These are phyloP conservation scores for Hassar affinis DNA, from an alignment of 2,113 vertebrate species.

Conservation along the genomic window DNA sequence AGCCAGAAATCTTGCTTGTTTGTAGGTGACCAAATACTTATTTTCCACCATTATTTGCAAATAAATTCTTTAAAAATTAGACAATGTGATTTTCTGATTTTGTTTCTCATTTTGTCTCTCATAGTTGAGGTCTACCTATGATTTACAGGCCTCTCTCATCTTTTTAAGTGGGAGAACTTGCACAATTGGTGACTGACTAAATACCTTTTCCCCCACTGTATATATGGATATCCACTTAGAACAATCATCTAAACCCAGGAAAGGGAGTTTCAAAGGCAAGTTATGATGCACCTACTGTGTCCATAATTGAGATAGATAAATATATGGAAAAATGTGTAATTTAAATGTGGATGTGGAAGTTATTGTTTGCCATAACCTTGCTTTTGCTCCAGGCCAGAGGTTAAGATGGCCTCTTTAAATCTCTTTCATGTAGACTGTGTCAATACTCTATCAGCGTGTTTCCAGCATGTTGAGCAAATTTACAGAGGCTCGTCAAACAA, in stretches of 20 bases:
- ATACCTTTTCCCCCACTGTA: no score
- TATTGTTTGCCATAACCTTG: constrained; percentile 3
- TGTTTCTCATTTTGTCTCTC: no score
- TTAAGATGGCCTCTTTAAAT: constrained; percentile 2
- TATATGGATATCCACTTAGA: background rate
- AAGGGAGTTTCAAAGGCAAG: background rate
- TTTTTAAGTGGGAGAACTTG: no score
- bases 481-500: constrained; percentile 23
- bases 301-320: background rate
- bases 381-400: background rate
- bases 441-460: constrained; percentile 16
- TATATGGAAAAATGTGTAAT: background rate
- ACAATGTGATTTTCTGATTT: no score
- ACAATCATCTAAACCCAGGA: background rate
- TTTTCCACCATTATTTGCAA: no score
- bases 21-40: no score
- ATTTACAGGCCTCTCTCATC: no score
- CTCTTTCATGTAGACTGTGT: background rate
- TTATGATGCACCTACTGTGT: background rate
- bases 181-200: no score
- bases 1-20: no score
- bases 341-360: background rate
- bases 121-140: no score
- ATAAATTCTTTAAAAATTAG: no score
- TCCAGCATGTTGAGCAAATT: constrained; percentile 25